Evolutionary conservation across 2,113 vertebrate genomes (phyloP).

Genomic region (Oryzias curvinotus): DNA sequence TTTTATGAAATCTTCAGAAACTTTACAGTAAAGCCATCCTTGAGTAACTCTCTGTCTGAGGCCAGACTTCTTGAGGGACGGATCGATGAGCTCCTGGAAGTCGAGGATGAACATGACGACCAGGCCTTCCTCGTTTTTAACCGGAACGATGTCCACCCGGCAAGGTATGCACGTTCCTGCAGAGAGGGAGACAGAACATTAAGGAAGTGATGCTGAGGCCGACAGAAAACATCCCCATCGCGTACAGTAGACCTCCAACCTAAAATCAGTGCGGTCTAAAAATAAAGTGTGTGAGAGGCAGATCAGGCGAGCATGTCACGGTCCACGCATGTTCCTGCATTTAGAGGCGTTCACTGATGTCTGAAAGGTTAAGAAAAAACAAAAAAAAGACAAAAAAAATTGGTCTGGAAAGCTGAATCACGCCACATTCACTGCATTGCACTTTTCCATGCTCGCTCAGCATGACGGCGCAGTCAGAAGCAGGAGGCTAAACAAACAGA

Average conservation of each 20-base stretch:
- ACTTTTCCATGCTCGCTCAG: neutral
- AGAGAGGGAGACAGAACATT: fast-evolving
- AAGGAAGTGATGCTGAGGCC: conserved; percentile 64
- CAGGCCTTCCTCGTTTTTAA: conserved; percentile 90
- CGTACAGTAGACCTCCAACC: conserved; percentile 32
- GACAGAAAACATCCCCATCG: conserved; percentile 11
- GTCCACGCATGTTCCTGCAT: neutral
- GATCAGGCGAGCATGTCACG: conserved; percentile 13
- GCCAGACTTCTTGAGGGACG: conserved; percentile 69
- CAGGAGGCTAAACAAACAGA: conserved; percentile 56
- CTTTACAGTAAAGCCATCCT: conserved; percentile 79
- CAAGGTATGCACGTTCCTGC: conserved; percentile 91
- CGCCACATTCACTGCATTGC: conserved; percentile 10
- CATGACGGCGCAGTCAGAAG: conserved; percentile 33
- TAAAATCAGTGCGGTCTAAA: conserved; percentile 55
- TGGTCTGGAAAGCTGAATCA: conserved; percentile 9
- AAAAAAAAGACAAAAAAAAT: no score
- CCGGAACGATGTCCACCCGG: conserved; percentile 91
- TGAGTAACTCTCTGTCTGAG: conserved; percentile 84
- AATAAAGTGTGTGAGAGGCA: conserved; percentile 29
- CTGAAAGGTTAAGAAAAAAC: no score
- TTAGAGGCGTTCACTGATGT: no score
- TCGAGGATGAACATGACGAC: conserved; percentile 99
- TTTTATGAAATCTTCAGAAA: neutral
- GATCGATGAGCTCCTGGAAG: conserved; percentile 88